Base-by-base conservation (phyloP, 1,140 invertebrate genomes). In the Ectropis grisescens region DNA sequence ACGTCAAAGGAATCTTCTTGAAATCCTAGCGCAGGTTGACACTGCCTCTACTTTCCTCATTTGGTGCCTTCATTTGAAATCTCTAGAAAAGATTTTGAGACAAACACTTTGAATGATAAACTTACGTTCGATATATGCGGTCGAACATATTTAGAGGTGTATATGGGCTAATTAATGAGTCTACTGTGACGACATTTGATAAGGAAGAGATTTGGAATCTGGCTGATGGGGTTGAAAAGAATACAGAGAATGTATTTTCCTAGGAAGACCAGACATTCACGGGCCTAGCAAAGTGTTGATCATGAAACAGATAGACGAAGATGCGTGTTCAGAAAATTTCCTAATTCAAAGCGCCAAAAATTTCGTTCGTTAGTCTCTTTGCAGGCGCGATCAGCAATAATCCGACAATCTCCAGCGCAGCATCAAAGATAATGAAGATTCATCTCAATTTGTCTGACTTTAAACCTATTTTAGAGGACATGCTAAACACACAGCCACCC, bases 341-440 rank as follows among this genome's bases (percentile, higher is more conserved):
- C 82, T 14, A 42, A 60, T 14, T 57, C 76, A n/a, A 80, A 62
- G 48, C 55, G 70, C n/a, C 78, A 82, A 37, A 40, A 68, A 16
- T 44, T 87, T 3, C n/a, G 46, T 87, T 2, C 38, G 64, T 83
- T 2, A 75, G 86, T 16, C 58, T 84, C 11, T 54, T 64, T 29
- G 79, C 84, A 26, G 80, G 84, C n/a, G 66, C 84, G 7, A 71
- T 69, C n/a, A 82, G 83, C 11, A 74, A 82, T 31, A 85, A 85
- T 54, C 69, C 85, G 8, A 74, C 59, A n/a, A 85, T 92, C 4
- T 76, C 87, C 5, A 82, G 85, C 19, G 58, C 76, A 0, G 86
- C 87, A 0, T 86, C 85, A 24, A 89, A 87, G 50, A 66, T 87
- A 1, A 85, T 94, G 22, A 92, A 90, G 56, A 88, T 94, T 30